These are phyloP conservation scores for Heliornis fulica DNA, from an alignment of 2,113 vertebrate genomes.

Conservation along the genomic window DNA sequence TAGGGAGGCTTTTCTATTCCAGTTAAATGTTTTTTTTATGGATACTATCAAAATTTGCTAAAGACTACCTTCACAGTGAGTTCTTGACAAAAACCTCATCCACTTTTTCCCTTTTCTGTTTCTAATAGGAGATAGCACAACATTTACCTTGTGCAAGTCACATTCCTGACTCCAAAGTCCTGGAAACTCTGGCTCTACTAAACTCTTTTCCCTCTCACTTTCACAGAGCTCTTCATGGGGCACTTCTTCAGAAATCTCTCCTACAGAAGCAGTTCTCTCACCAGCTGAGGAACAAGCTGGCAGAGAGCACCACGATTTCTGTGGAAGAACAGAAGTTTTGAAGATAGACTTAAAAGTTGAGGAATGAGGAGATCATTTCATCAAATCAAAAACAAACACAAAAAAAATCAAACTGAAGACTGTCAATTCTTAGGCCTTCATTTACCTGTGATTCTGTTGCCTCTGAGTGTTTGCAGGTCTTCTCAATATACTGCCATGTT, in stretches of 20 bases:
- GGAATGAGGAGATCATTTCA: too few relatives aligned
- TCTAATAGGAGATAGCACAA: neutral
- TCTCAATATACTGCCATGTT: slow-evolving; percentile 63
- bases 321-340: neutral
- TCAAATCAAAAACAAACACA: too few relatives aligned
- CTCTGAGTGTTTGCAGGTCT: neutral
- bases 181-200: slow-evolving; percentile 82
- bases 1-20: neutral
- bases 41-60: neutral
- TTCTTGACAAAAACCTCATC: neutral
- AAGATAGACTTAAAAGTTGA: neutral
- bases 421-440: too few relatives aligned
- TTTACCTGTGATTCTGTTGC: neutral
- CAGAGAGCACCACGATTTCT: neutral
- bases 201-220: slow-evolving; percentile 4
- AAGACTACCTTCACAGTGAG: neutral
- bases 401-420: too few relatives aligned
- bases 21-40: neutral
- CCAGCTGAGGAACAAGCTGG: slow-evolving; percentile 8
- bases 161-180: slow-evolving; percentile 79
- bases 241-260: neutral
- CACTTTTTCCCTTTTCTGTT: neutral
- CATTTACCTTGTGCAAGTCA: slow-evolving; percentile 55
- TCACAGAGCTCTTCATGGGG: neutral
- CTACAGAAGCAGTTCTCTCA: neutral